These are phyloP conservation scores for Drosophila albomicans DNA, from an alignment of 1,140 invertebrate species.

Conservation along the genomic window DNA sequence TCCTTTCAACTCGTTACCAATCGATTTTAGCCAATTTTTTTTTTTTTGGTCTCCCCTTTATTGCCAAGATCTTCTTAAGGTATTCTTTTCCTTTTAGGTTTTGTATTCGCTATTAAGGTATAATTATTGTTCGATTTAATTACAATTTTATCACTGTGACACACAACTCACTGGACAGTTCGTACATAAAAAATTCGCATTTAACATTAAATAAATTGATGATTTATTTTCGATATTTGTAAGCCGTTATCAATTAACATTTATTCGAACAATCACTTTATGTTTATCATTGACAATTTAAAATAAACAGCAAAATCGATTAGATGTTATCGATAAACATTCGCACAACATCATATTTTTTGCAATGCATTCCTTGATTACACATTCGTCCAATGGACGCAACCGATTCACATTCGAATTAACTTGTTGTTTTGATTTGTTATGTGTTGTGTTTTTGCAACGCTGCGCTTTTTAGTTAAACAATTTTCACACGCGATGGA, in stretches of 20 bases:
- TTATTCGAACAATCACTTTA: no score
- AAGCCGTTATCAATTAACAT: no score
- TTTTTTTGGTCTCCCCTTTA: slow-evolving; percentile 41
- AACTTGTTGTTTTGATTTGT: slow-evolving; percentile 13
- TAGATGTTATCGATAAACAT: slow-evolving; percentile 1
- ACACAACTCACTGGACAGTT: background rate
- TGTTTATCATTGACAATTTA: background rate
- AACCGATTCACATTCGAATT: slow-evolving; percentile 29
- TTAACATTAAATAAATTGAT: background rate
- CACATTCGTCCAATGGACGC: slow-evolving; percentile 48
- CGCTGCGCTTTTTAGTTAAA: slow-evolving; percentile 44
- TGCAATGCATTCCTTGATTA: slow-evolving; percentile 49
- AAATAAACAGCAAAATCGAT: slow-evolving; percentile 12
- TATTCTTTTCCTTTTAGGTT: slow-evolving; percentile 40
- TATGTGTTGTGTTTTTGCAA: slow-evolving; percentile 41
- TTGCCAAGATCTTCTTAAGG: slow-evolving; percentile 14
- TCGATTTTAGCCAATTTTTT: slow-evolving; percentile 31
- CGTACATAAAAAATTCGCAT: background rate
- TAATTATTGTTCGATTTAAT: slow-evolving; percentile 26
- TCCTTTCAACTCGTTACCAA: slow-evolving; percentile 67
- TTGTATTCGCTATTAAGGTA: slow-evolving; percentile 56
- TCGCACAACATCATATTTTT: slow-evolving; percentile 3
- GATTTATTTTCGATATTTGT: background rate
- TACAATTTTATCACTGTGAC: slow-evolving; percentile 1
- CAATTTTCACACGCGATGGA: slow-evolving; percentile 37